Evolutionary conservation across 2,113 vertebrate species (phyloP).

Genomic region (Oplegnathus fasciatus): DNA sequence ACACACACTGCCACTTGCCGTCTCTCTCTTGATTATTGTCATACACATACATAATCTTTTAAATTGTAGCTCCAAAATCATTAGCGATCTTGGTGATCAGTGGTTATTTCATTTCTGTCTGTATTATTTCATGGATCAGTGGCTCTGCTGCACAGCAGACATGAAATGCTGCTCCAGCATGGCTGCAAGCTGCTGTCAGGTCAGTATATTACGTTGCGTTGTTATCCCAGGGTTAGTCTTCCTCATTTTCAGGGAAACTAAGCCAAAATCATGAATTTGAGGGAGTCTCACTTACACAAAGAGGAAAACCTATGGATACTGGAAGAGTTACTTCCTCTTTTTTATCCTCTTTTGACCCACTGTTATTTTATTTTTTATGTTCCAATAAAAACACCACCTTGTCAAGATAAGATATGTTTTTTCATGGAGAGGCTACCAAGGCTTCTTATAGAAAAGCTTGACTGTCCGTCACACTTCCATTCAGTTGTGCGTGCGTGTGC

Average conservation of each 20-base stretch:
- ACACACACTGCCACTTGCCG: neutral
- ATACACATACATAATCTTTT: conserved; percentile 23
- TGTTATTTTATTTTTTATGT: conserved; percentile 15
- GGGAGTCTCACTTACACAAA: conserved; percentile 3
- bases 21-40: conserved; percentile 24
- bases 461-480: neutral
- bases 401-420: conserved; percentile 3
- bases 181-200: conserved; percentile 58
- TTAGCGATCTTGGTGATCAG: conserved; percentile 54
- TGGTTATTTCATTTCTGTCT: conserved; percentile 59
- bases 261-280: conserved; percentile 46
- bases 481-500: neutral
- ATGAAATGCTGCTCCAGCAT: conserved; percentile 41
- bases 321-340: conserved; percentile 12
- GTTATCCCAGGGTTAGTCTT: conserved; percentile 52
- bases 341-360: neutral
- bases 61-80: conserved; percentile 46
- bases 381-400: neutral
- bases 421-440: neutral
- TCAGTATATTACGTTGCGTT: conserved; percentile 50
- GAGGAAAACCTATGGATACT: conserved; percentile 1
- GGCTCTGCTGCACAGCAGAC: conserved; percentile 51
- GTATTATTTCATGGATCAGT: conserved; percentile 70
- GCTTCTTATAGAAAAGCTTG: neutral
- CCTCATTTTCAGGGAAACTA: conserved; percentile 38